A percentile compares a stretch with the other conserved stretches of the same genome.
Evolutionary conservation across 2,888 invertebrate species (phyloP).

Genomic region (Conistra vaccinii): DNA sequence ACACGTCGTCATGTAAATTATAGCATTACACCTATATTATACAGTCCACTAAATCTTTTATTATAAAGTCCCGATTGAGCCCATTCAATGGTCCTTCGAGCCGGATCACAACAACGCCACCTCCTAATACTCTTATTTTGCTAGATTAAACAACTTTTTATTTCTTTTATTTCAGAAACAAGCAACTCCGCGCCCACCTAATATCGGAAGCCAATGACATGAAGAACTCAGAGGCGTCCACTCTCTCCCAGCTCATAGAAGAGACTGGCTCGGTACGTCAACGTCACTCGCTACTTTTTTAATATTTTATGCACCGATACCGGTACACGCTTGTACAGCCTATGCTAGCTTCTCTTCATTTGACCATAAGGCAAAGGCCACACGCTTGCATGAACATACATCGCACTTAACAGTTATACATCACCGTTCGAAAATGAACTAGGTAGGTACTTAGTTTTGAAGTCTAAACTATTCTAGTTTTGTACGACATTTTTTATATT

Average conservation of each 20-base stretch:
- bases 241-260: constrained; percentile 89
- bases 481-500: constrained; percentile 1
- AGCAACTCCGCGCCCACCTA: constrained; percentile 94
- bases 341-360: constrained; percentile 70
- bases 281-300: constrained; percentile 9
- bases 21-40: no score
- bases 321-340: constrained; percentile 75
- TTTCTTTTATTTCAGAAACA: constrained; percentile 90
- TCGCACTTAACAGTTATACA: constrained; percentile 63
- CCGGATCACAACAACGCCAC: no score
- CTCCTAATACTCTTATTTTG: neutral
- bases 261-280: constrained; percentile 87
- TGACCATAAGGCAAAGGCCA: constrained; percentile 59
- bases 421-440: constrained; percentile 43
- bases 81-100: no score
- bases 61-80: no score
- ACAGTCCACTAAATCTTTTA: no score
- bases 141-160: neutral
- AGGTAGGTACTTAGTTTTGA: neutral
- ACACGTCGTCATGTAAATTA: no score
- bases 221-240: constrained; percentile 88
- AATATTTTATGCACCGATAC: constrained; percentile 40
- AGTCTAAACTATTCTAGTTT: constrained; percentile 3
- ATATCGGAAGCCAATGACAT: constrained; percentile 93
- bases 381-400: constrained; percentile 75